Conservation (phyloP, 1,140 invertebrate species). For the Apis laboriosa region DNA sequence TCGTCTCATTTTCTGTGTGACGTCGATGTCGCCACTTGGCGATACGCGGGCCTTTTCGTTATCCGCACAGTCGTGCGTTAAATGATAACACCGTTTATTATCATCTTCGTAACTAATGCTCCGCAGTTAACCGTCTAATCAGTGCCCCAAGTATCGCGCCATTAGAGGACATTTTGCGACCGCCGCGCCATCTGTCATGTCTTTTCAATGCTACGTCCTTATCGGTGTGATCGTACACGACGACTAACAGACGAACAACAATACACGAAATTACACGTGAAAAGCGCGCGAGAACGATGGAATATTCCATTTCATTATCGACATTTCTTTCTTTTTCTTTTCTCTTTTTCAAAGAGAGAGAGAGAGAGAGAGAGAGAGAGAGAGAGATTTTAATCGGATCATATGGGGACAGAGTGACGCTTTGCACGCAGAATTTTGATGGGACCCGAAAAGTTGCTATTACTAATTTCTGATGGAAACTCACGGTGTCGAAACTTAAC, state of each 20-base stretch:
- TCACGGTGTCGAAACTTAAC: slow-evolving; percentile 46
- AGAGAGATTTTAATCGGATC: background rate
- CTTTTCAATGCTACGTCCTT: background rate
- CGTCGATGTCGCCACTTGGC: slow-evolving; percentile 11
- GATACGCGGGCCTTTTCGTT: slow-evolving; percentile 41
- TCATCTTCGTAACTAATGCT: slow-evolving; percentile 62
- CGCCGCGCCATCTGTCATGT: slow-evolving; percentile 18
- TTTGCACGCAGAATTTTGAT: slow-evolving; percentile 10
- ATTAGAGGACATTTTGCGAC: slow-evolving; percentile 29
- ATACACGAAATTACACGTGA: background rate
- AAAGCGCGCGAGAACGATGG: background rate
- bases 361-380: too few relatives aligned
- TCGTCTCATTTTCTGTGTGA: background rate
- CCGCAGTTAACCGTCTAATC: slow-evolving; percentile 58
- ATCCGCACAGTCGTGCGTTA: slow-evolving; percentile 45
- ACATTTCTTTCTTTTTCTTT: background rate
- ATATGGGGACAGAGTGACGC: background rate
- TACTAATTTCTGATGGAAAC: slow-evolving; percentile 40
- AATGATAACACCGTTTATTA: slow-evolving; percentile 60
- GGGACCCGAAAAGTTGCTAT: slow-evolving; percentile 5
- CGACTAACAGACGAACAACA: background rate
- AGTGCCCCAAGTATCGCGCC: slow-evolving; percentile 30
- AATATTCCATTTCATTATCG: too few relatives aligned
- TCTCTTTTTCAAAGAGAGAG: too few relatives aligned
- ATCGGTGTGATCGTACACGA: background rate